Conservation (phyloP, 2,888 invertebrate genomes). For the Oligia latruncula region DNA sequence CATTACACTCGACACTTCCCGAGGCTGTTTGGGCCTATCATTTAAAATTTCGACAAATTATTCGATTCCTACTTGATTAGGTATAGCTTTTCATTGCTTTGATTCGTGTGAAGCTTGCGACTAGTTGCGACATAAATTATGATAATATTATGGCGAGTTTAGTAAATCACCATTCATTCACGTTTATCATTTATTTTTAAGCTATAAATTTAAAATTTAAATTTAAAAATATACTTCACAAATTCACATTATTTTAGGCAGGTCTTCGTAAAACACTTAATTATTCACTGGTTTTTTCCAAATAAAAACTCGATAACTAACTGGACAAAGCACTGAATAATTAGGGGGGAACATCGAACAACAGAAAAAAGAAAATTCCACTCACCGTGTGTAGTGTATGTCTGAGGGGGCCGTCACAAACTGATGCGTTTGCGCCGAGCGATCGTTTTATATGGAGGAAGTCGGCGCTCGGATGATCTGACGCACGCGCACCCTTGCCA, state of each 20-base stretch:
- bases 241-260: conserved; percentile 10
- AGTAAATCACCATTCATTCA: conserved; percentile 16
- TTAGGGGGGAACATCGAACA: conserved; percentile 25
- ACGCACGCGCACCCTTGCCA: conserved; percentile 75
- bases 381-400: conserved; percentile 81
- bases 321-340: conserved; percentile 31
- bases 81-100: conserved; percentile 20
- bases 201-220: background rate
- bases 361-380: conserved; percentile 55
- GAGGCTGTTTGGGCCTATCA: conserved; percentile 61
- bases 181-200: conserved; percentile 7
- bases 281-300: conserved; percentile 23
- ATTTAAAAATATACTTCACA: background rate
- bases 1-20: conserved; percentile 79
- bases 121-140: conserved; percentile 40
- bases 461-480: conserved; percentile 67
- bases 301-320: background rate
- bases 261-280: conserved; percentile 12
- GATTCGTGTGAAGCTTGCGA: conserved; percentile 33
- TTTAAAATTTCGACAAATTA: conserved; percentile 60
- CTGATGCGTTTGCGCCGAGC: conserved; percentile 82
- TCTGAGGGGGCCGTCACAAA: conserved; percentile 82
- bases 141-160: conserved; percentile 28
- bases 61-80: conserved; percentile 40
- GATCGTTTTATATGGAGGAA: conserved; percentile 86